A percentile compares a stretch with the other conserved stretches of the same genome.
Conservation (phyloP, 2,888 invertebrate genomes). For the Mythimna pallens region DNA sequence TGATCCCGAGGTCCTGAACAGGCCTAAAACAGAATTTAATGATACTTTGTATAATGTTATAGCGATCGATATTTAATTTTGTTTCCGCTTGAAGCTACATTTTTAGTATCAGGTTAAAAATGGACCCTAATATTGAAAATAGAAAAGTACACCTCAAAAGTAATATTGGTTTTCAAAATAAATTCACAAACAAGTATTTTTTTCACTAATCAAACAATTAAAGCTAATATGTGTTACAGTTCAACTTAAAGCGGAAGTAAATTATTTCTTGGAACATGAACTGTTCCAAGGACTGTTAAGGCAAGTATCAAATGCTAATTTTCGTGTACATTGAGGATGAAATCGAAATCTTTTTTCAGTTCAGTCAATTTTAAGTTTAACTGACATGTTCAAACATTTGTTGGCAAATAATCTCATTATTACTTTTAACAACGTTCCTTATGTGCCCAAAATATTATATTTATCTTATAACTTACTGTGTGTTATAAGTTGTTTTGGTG, state of each 20-base stretch:
- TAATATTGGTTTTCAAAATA: constrained; percentile 21
- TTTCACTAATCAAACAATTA: background rate
- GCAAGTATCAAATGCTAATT: constrained; percentile 26
- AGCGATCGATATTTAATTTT: constrained; percentile 75
- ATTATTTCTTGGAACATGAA: constrained; percentile 25
- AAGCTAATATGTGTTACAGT: constrained; percentile 2
- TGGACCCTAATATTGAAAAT: constrained; percentile 37
- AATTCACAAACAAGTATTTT: constrained; percentile 16
- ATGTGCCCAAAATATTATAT: background rate
- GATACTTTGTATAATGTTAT: constrained; percentile 81
- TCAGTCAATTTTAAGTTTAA: background rate
- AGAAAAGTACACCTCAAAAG: constrained; percentile 23
- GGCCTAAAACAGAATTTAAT: constrained; percentile 88
- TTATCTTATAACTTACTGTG: too few species aligned
- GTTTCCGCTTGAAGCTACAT: constrained; percentile 53
- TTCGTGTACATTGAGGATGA: background rate
- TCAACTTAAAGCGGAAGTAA: constrained; percentile 13
- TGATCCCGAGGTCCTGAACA: constrained; percentile 84
- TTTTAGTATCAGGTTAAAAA: constrained; percentile 29
- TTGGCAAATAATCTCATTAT: background rate
- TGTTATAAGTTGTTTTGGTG: too few species aligned
- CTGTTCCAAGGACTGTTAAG: too few species aligned
- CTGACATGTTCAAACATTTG: background rate
- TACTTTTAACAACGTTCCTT: background rate
- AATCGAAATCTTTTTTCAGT: constrained; percentile 4